These are phyloP conservation scores for Scarus forsteni DNA, from an alignment of 2,797 vertebrate genomes.

Conservation along the genomic window DNA sequence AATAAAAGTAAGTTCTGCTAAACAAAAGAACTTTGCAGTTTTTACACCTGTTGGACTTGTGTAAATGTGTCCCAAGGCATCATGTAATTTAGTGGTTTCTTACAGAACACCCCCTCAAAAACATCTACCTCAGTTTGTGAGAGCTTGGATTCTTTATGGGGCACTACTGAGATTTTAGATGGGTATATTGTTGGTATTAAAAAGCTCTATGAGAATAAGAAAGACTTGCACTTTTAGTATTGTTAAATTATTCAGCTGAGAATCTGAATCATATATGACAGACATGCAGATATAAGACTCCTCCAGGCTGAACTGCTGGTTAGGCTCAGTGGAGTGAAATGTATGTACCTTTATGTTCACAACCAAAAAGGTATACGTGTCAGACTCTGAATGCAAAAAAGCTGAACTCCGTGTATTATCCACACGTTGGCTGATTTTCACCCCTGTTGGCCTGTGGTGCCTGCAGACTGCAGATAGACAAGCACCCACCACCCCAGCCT, in stretches of 20 bases:
- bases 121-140: too few relatives aligned
- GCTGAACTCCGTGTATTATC: conserved; percentile 19
- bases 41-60: too few relatives aligned
- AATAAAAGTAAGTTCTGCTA: too few relatives aligned
- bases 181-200: too few relatives aligned
- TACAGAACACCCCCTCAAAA: too few relatives aligned
- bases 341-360: neutral
- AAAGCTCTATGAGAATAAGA: neutral
- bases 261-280: neutral
- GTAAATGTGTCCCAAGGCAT: too few relatives aligned
- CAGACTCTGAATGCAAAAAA: conserved; percentile 26
- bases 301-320: neutral
- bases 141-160: too few relatives aligned
- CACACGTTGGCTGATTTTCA: conserved; percentile 36
- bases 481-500: conserved; percentile 46
- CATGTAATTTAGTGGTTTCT: too few relatives aligned
- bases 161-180: too few relatives aligned
- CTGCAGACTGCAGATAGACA: conserved; percentile 43
- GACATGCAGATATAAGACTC: neutral
- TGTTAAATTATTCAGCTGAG: neutral
- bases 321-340: neutral
- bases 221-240: neutral
- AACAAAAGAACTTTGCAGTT: too few relatives aligned
- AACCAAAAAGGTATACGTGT: conserved; percentile 18
- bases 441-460: neutral